Evolutionary conservation across 2,113 vertebrate species (phyloP), one percentile per base, ranked within the genome.

Genomic region (Clarias batrachus): DNA sequence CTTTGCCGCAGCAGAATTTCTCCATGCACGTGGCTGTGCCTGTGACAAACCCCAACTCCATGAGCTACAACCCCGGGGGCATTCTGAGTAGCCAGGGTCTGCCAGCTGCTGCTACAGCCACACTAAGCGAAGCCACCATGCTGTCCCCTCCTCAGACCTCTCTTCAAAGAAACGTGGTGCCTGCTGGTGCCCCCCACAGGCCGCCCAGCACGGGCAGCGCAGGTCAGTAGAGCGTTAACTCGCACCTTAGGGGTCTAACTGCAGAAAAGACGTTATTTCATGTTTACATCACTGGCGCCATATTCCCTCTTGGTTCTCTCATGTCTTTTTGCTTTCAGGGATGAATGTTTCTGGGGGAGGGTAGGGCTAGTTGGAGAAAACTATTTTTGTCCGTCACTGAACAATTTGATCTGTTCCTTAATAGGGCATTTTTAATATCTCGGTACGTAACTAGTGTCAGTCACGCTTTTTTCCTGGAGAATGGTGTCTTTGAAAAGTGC

Each of bases 21-120:
- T 97, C 98, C 57, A 99, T 99, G 98, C 98, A 98, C 62, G 98
- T 99, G 94, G 98, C 97, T 0, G 97, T 99, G 87, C 98, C 98
- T 0, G 97, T 99, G 90, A 96, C 96, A 93, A 98, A 97, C 87
- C 97, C 96, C 81, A 97, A 95, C 92, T 94, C 96, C 93, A 94
- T 99, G 94, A 92, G 95, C 87, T 99, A 99, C 96, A 97, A 96
- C 93, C 96, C 96, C 0, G 97, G 97, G 86, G 95, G 95, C 87
- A 95, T 96, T 85, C 96, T 99, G 33, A 96, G 97, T 87, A 96
- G 96, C 84, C 96, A 97, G 10, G 95, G 96, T 19, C 91, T 98
- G 94, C 95, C 95, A 66, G 95, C 95, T 21, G 96, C 96, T 92
- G 94, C 96, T 92, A 93, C 95, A 27, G 96, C 96, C 68, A 94